Percentiles rank a stretch among this genome's conserved stretches.
phyloP scores from a whole-genome alignment of 2,113 vertebrate species.

The Erythrolamprus reginae region DNA sequence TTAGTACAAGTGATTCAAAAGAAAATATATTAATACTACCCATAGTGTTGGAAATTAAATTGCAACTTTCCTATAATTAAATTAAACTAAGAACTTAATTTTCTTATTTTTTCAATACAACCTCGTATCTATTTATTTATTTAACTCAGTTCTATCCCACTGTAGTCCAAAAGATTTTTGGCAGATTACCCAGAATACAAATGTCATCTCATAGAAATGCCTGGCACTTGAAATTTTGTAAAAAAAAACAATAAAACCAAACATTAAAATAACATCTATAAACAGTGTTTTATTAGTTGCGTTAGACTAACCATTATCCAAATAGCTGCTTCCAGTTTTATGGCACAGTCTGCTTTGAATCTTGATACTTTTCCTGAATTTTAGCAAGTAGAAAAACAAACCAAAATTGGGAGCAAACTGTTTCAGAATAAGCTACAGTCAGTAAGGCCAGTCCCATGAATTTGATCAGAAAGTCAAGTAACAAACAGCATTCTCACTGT shows the following conservation, averaged over 20 bases:
- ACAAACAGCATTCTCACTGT: background rate
- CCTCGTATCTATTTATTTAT: background rate
- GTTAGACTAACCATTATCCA: background rate
- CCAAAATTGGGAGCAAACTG: background rate
- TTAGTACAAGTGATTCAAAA: background rate
- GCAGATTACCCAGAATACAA: background rate
- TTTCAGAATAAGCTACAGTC: background rate
- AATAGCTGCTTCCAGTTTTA: background rate
- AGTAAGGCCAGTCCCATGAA: background rate
- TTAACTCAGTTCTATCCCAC: background rate
- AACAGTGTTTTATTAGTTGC: background rate
- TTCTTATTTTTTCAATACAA: background rate
- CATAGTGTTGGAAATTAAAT: background rate
- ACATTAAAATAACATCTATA: background rate
- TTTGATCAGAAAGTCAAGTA: background rate
- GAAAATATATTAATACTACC: background rate
- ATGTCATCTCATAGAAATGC: background rate
- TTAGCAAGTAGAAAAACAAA: background rate
- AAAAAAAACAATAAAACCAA: background rate
- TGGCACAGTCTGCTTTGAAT: background rate
- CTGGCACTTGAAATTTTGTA: background rate
- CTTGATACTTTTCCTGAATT: background rate
- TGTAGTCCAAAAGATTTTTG: background rate
- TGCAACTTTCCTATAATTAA: background rate
- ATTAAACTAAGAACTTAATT: background rate